phyloP scores from a whole-genome alignment of 2,113 vertebrate genomes.

The Turnix velox region DNA sequence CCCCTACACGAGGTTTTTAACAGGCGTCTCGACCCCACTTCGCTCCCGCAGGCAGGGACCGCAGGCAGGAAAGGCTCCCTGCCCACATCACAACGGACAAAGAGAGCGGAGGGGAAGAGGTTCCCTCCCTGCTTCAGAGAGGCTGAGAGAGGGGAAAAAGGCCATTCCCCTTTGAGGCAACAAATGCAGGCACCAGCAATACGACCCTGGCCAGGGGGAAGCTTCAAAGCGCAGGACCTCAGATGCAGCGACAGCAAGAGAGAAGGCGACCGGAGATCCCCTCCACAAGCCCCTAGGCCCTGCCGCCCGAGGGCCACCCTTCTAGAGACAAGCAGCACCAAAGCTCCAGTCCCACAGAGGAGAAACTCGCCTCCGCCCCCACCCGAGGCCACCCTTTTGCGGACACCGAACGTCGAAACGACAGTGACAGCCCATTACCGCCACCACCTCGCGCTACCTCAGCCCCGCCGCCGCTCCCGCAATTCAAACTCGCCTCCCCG shows the following conservation, averaged over 20 bases:
- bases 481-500: background rate
- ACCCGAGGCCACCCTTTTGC: accelerated
- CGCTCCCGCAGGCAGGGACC: too few relatives aligned
- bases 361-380: too few relatives aligned
- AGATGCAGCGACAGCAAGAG: accelerated
- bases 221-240: too few relatives aligned
- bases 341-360: background rate
- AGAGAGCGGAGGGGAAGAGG: too few relatives aligned
- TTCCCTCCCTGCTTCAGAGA: accelerated
- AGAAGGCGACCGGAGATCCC: accelerated
- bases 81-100: accelerated
- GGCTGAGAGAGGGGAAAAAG: background rate
- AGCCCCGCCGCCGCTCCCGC: background rate
- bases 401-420: accelerated
- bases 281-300: accelerated
- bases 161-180: too few relatives aligned
- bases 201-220: too few relatives aligned
- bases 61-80: background rate
- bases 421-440: accelerated
- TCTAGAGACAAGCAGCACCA: accelerated
- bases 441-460: background rate
- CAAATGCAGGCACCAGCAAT: too few relatives aligned
- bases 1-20: too few relatives aligned
- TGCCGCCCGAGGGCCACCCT: background rate
- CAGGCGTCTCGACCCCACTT: background rate